phyloP scores from a whole-genome alignment of 1,140 invertebrate species.

The Parapsyche elsis region DNA sequence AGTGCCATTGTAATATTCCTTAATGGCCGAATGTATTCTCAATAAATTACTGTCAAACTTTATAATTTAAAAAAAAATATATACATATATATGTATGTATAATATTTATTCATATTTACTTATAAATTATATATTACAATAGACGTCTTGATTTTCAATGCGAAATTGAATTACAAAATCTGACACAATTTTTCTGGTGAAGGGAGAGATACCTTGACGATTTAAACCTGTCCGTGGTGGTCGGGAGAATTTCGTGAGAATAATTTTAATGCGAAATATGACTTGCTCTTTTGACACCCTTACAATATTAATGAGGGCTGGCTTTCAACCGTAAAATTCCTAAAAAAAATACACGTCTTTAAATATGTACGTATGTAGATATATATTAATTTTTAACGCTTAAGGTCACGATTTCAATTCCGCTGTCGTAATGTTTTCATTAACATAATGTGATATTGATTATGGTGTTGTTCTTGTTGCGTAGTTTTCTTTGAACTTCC shows the following conservation, averaged over 20 bases:
- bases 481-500: too few species aligned
- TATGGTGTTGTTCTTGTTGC: too few species aligned
- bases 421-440: too few species aligned
- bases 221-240: background rate
- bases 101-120: background rate
- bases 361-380: too few species aligned
- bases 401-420: too few species aligned
- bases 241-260: background rate
- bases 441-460: too few species aligned
- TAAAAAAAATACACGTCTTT: too few species aligned
- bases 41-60: background rate
- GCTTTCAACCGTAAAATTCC: too few species aligned
- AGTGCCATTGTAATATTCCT: background rate
- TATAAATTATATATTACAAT: background rate
- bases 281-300: background rate
- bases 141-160: background rate
- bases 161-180: conserved; percentile 1
- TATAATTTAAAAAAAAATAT: background rate
- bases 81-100: background rate
- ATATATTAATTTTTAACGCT: too few species aligned
- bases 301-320: background rate
- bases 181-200: background rate
- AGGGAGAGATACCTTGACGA: background rate
- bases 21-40: too few species aligned
- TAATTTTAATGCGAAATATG: background rate